phyloP scores from a whole-genome alignment of 2,797 vertebrate species.

The Poeciliopsis gracilis region DNA sequence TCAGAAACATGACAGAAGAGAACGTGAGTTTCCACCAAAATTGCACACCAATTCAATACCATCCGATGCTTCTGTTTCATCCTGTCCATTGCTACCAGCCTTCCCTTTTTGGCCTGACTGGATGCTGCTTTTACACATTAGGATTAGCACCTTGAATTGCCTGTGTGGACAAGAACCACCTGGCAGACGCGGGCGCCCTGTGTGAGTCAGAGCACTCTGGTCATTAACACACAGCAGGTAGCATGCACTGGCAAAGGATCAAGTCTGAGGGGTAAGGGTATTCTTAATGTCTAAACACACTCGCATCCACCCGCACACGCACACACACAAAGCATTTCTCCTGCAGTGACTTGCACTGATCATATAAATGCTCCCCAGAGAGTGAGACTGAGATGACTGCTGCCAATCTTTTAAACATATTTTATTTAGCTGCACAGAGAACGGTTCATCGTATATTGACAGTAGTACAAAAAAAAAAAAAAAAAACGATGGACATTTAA shows the following conservation, averaged over 20 bases:
- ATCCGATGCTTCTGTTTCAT: slow-evolving; percentile 11
- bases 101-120: slow-evolving; percentile 33
- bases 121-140: slow-evolving; percentile 54
- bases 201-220: slow-evolving; percentile 55
- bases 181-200: slow-evolving; percentile 55
- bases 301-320: not conserved
- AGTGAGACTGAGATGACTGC: slow-evolving; percentile 37
- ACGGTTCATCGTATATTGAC: slow-evolving; percentile 5
- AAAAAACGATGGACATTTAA: slow-evolving; percentile 48
- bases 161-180: slow-evolving; percentile 67
- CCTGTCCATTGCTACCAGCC: not conserved
- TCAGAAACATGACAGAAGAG: slow-evolving; percentile 18
- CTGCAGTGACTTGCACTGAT: slow-evolving; percentile 34
- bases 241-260: slow-evolving; percentile 37
- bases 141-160: slow-evolving; percentile 56
- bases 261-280: slow-evolving; percentile 46
- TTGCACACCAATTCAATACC: not conserved
- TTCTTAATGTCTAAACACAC: slow-evolving; percentile 25
- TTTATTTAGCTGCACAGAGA: slow-evolving; percentile 36
- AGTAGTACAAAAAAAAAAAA: slow-evolving; percentile 17
- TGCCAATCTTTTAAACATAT: slow-evolving; percentile 37
- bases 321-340: slow-evolving; percentile 20
- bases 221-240: slow-evolving; percentile 65
- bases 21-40: slow-evolving; percentile 20
- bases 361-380: slow-evolving; percentile 60